Evolutionary conservation across 1,140 invertebrate species (phyloP), one percentile per base, ranked within the genome.

Genomic region (Tetranychus urticae): DNA sequence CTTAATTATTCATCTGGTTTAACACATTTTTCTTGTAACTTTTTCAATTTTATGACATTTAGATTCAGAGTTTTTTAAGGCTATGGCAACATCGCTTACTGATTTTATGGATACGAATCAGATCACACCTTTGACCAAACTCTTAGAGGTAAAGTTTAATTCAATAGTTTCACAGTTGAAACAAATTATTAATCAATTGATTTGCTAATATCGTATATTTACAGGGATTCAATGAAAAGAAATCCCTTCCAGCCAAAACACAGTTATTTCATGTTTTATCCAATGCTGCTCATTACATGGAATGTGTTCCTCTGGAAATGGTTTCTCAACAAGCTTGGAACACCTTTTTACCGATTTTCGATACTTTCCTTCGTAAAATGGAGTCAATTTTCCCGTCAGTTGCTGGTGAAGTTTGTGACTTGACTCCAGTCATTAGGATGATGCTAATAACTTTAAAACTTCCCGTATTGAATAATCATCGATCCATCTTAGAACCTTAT

Each of bases 41-140:
- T 10, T 42, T 42, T 42, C 39, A 42, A 5, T 42, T 4, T 33
- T 34, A 13, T 48, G 10, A 48, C 5, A 61, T 69, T 72, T 63
- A 74, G 74, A 75, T 73, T 39, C 71, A 79, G 82, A 86, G 67
- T 93, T 97, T 71, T 94, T 94, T 76, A 87, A 85, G 70, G 93
- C 88, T 65, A 84, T 99, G 64, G 84, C 88, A 2, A 81, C 85
- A 68, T 86, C 91, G 0, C 75, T 99, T 63, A 78, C 86, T n/a
- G 93, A 99, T 74, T 99, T 98, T 74, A 85, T 85, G 69, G 94
- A 98, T 71, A 71, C 98, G 48, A 96, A 90, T 72, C 88, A 90
- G 6, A 84, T 92, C 61, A 87, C 89, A 45, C 90, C 92, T 13
- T 75, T 97, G 57, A 88, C 93, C 69, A 74, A 89, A 63, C 74